phyloP scores from a whole-genome alignment of 2,797 vertebrate species.

The Pelodytes ibericus region DNA sequence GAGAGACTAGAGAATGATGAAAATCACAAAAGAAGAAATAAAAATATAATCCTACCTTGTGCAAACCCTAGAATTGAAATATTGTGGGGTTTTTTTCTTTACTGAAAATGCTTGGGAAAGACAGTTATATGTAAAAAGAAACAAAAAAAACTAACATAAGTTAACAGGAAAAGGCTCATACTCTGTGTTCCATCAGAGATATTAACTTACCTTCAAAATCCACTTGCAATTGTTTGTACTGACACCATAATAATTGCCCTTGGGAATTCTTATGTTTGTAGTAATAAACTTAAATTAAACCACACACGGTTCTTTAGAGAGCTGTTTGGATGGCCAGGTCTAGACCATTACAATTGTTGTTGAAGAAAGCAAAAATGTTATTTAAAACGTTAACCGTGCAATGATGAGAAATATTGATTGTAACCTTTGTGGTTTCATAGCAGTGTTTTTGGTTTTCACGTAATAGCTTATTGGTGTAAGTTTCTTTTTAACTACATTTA shows the following conservation, averaged over 20 bases:
- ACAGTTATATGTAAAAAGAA: no score
- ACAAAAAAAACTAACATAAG: slow-evolving; percentile 23
- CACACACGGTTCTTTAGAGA: slow-evolving; percentile 25
- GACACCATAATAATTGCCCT: slow-evolving; percentile 33
- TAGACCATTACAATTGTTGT: slow-evolving; percentile 23
- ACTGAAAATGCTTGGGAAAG: background rate
- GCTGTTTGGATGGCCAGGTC: slow-evolving; percentile 27
- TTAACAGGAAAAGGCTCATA: slow-evolving; percentile 35
- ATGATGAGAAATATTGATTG: slow-evolving; percentile 20
- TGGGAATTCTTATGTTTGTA: slow-evolving; percentile 34
- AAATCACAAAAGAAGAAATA: background rate
- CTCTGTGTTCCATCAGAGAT: slow-evolving; percentile 42
- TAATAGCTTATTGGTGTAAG: background rate
- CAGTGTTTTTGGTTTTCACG: background rate
- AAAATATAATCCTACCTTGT: background rate
- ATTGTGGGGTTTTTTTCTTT: background rate
- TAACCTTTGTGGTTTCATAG: background rate
- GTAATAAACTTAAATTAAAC: slow-evolving; percentile 46
- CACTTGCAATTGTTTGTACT: slow-evolving; percentile 42
- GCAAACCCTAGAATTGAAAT: background rate
- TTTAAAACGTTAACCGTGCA: slow-evolving; percentile 14
- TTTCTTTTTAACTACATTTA: no score
- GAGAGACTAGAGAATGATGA: background rate
- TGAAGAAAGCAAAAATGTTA: slow-evolving; percentile 14
- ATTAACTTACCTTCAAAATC: slow-evolving; percentile 46